phyloP scores from a whole-genome alignment of 1,140 invertebrate genomes.

The Metaphire vulgaris region DNA sequence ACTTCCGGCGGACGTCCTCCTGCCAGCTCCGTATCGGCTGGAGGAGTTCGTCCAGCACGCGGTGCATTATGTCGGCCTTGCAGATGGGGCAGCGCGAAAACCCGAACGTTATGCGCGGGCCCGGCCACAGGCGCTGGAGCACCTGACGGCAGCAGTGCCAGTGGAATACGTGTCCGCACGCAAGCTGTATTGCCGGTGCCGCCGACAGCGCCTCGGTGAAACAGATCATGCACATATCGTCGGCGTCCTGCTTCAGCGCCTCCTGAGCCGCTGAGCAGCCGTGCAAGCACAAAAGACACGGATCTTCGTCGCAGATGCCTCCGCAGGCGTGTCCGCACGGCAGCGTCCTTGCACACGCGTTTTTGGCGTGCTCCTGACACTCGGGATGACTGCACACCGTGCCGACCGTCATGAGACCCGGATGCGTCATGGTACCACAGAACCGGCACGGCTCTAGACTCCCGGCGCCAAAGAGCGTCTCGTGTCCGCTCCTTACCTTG shows the following conservation, averaged over 20 bases:
- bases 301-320: conserved; percentile 73
- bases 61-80: conserved; percentile 79
- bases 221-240: conserved; percentile 99
- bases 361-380: conserved; percentile 64
- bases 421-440: conserved; percentile 75
- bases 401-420: conserved; percentile 77
- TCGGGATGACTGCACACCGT: conserved; percentile 89
- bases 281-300: conserved; percentile 79
- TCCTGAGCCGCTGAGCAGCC: conserved; percentile 49
- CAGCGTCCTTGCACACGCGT: conserved; percentile 59
- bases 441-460: conserved; percentile 78
- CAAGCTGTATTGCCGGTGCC: conserved; percentile 86
- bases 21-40: conserved; percentile 71
- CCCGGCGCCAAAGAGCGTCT: conserved; percentile 29
- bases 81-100: conserved; percentile 95
- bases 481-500: conserved; percentile 13
- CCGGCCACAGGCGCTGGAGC: conserved; percentile 79
- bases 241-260: conserved; percentile 70
- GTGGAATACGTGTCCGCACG: conserved; percentile 94
- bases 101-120: conserved; percentile 89
- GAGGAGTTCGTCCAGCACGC: conserved; percentile 68
- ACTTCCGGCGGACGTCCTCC: conserved; percentile 86
- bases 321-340: conserved; percentile 87
- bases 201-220: conserved; percentile 91
- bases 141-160: conserved; percentile 82